Evolutionary conservation across 2,113 vertebrate species (phyloP), one percentile per base, ranked within the genome.

Genomic region (Pipra filicauda): DNA sequence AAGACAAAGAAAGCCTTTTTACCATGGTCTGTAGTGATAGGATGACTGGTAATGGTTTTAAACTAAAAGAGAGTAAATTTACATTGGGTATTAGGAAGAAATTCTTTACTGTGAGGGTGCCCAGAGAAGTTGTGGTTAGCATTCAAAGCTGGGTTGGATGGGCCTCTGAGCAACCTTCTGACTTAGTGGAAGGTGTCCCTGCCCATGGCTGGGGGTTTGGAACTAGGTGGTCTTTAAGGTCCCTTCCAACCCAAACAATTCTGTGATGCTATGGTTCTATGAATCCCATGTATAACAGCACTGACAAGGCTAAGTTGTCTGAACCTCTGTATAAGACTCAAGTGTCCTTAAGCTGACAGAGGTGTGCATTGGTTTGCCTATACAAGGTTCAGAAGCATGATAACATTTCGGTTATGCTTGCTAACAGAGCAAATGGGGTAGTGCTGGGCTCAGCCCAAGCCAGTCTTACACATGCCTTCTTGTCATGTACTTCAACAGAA

Each of bases 341-440:
- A 6, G 20, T 71, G 62, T 2, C 28, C 62, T 55, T 81, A 64
- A 77, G 33, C 28, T 62, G 51, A 52, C 52, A 88, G 49, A 22
- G 22, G 9, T 4, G 2, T 48, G 35, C 27, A 21, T 6, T 71
- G 6, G 4, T 66, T 69, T 79, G 54, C 49, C 27, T 28, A 44
- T 8, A 31, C 7, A 37, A 16, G 12, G 8, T 54, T 89, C 20
- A 75, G 75, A 85, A 82, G 49, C 31, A 94, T 18, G 54, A 2
- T 30, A 61, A 23, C 28, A 51, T 62, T 65, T 58, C 2, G 0
- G 33, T 5, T 81, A 28, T 27, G 19, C 55, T 70, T 70, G 18
- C 23, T 61, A 27, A 43, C 57, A 57, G 18, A 35, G 12, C 39
- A 93, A 69, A 37, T 1, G 1, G 0, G 0, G 6, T 31, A n/a